Evolutionary conservation across 2,797 vertebrate species (phyloP).

Genomic region (Bucorvus abyssinicus): DNA sequence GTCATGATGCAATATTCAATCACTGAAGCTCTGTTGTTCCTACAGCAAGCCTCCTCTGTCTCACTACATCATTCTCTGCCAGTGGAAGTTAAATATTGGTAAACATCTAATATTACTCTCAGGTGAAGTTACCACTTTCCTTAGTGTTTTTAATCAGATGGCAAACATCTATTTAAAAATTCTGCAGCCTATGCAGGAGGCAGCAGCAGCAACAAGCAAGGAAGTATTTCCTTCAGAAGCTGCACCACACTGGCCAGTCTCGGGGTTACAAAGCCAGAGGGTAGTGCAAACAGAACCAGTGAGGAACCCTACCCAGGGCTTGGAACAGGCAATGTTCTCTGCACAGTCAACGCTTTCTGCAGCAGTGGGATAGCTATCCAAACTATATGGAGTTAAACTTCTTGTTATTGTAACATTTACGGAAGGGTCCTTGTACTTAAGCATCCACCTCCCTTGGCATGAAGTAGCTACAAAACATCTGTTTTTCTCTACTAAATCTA

Average conservation of each 20-base stretch:
- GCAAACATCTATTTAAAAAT: neutral
- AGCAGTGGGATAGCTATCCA: neutral
- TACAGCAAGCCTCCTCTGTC: neutral
- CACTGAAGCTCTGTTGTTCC: neutral
- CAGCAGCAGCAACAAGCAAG: neutral
- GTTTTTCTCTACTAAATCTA: neutral
- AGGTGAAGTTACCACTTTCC: neutral
- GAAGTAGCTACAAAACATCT: neutral
- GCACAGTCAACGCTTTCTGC: neutral
- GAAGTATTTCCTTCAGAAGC: neutral
- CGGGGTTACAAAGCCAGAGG: neutral
- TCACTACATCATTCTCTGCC: neutral
- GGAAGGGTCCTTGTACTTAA: neutral
- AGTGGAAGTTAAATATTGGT: neutral
- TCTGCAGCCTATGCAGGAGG: neutral
- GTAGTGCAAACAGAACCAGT: fast-evolving
- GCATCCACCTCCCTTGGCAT: neutral
- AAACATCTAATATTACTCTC: neutral
- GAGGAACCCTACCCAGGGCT: neutral
- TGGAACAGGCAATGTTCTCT: fast-evolving
- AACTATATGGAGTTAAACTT: neutral
- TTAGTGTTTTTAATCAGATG: neutral
- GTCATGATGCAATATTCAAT: neutral
- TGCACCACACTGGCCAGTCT: neutral
- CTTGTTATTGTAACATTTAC: fast-evolving